Base-by-base conservation (phyloP, 2,797 vertebrate species). In the Muscicapa comitata region DNA sequence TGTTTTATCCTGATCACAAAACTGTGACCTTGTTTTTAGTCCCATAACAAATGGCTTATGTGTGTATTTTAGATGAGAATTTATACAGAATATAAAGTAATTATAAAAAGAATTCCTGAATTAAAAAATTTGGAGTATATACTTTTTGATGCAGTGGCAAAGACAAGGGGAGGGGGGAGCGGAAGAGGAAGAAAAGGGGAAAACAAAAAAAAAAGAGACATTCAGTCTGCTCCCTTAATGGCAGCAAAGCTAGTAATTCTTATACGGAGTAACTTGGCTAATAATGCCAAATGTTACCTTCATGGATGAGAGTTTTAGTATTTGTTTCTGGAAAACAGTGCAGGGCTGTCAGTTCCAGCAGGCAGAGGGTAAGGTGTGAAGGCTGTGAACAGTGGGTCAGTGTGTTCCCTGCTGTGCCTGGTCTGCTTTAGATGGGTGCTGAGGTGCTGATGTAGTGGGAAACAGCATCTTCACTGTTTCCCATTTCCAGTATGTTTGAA, bases 111-210 rank as follows among this genome's bases (percentile, higher is more conserved):
- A 59, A 81, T 87, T 75, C 48, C 23, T 65, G 24, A 75, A 50
- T 65, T 81, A 78, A 78, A 63, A 20, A 63, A n/a, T 78, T 33
- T 47, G n/a, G 33, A 72, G 6, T 65, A 57, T 17, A 67, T 3
- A 29, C 23, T 91, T 86, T 53, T 63, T 65, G 85, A 84, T 71
- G 48, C 28, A 81, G 70, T 62, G 57, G 65, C 28, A 55, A 77
- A 77, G 38, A 65, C 15, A 24, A 38, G 31, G 17, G 6, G 4
- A 4, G 17, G 24, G 10, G 6, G 3, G 4, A 20, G 2, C 24
- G 35, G 17, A 33, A 42, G 35, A n/a, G 29, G 19, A 50, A 29
- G n/a, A 43, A n/a, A 5, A 10, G 13, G 9, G 5, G 1, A 1
- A 4, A 16, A 25, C 1, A 1, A 4, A 16, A 25, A 25, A 13